Base-by-base conservation (phyloP, 2,888 invertebrate species). In the Dasypogon diadema region DNA sequence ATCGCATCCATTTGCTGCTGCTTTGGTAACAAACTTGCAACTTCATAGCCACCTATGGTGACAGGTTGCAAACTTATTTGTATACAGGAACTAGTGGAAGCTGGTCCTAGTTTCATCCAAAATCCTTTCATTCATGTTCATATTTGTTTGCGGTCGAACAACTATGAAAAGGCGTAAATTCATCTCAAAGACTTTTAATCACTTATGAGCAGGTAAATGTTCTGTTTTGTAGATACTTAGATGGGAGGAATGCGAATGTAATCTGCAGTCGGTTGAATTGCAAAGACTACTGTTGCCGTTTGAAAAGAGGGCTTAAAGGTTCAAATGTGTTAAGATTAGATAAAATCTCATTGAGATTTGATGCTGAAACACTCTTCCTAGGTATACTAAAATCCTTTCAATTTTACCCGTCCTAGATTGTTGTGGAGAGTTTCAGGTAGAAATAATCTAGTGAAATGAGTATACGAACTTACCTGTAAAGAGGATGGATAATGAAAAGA, bases 31-130 rank as follows among this genome's bases (percentile, higher is more conserved):
- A 51, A 54, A 34, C 21, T 16, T 12, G 34, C 46, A 24, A 65
- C 65, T 46, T 16, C 16, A 65, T 48, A 16, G n/a, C 46, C 14
- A 46, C 14, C 22, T n/a, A 24, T 12, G 16, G 24, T 2, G 21
- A 6, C 65, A 65, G 46, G 22, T 65, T 46, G 24, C 46, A 16
- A 46, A 65, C 46, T 65, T 65, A 65, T 65, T 65, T 65, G 46
- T 46, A 65, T 65, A 37, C 48, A 16, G 22, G 10, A 42, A 65
- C 16, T 24, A 26, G 26, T 24, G 12, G 18, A 8, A 58, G 51
- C 51, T 51, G 51, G 18, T 30, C 10, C 34, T 0, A 30, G 10
- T n/a, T 34, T 21, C 42, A 37, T 42, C 21, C 42, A 22, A 18
- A 30, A 58, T 16, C 42, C 42, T 18, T 42, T 37, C n/a, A 48